phyloP scores from a whole-genome alignment of 2,797 vertebrate species.

The Alfaro cultratus region DNA sequence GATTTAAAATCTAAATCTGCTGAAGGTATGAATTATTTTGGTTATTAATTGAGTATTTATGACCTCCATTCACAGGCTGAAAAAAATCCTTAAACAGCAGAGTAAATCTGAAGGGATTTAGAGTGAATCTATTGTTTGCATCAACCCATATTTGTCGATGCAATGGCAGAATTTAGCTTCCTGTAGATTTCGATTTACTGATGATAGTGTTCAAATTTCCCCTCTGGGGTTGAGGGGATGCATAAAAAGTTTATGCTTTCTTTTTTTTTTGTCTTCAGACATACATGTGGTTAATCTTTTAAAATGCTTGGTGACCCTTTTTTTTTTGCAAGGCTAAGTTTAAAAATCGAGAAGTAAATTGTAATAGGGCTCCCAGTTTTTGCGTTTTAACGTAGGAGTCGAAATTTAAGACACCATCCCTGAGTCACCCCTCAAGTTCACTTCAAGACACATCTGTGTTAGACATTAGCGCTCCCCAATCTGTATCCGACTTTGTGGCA shows the following conservation, averaged over 20 bases:
- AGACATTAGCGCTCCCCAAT: conserved; percentile 12
- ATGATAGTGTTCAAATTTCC: background rate
- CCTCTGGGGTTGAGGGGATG: background rate
- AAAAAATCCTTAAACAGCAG: background rate
- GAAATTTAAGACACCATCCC: conserved; percentile 7
- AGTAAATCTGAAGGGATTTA: background rate
- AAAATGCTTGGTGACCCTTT: background rate
- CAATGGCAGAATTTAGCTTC: background rate
- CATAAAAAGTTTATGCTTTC: background rate
- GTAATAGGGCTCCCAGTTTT: background rate
- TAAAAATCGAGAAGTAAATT: background rate
- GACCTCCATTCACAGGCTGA: background rate
- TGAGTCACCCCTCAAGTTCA: background rate
- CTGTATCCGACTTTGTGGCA: background rate
- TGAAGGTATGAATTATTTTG: background rate
- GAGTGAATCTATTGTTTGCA: background rate
- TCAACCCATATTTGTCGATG: background rate
- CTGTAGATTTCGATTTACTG: background rate
- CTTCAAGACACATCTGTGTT: conserved; percentile 35
- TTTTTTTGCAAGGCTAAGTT: background rate
- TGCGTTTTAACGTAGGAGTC: background rate
- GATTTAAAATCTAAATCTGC: background rate
- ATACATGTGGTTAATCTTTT: background rate
- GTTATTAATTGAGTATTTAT: background rate
- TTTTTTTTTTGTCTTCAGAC: background rate